Base-by-base conservation (phyloP, 2,888 invertebrate species). In the Drosophila ezoana region DNA sequence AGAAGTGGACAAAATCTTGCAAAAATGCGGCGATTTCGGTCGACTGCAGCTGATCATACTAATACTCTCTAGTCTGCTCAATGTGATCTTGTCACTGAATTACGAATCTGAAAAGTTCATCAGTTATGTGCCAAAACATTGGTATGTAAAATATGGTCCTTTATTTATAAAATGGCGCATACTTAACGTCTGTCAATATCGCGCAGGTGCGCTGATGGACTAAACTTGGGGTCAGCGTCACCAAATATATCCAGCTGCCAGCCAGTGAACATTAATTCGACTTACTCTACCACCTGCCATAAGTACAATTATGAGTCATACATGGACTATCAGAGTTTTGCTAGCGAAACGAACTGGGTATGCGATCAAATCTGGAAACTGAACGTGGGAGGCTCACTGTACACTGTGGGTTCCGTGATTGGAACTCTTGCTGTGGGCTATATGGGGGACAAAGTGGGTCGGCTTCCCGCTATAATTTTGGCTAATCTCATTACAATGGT, bases 341-440 rank as follows among this genome's bases (percentile, higher is more conserved):
- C 94, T 20, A 93, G 94, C 73, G 94, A 95, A 90, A 94, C 95
- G 90, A 71, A 94, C 79, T 95, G 95, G 95, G 93, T 95, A 14
- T 95, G 95, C 79, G 90, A 91, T 3, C 90, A 93, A 13, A 91
- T 92, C 52, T 95, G 94, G 95, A 93, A 93, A 75, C 92, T 94
- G 18, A 93, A 93, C 2, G 75, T 94, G 18, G 94, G 94, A 0
- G 94, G 94, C 86, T 94, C 94, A 13, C 92, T 94, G 87, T 95
- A 94, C 88, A 95, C 94, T 87, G 91, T 94, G 47, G 95, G 95
- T 18, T 94, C 94, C 11, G 93, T 94, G 10, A 74, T 94, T 23
- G 95, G 95, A 1, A 93, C 93, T 33, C 88, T 95, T 35, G 65
- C 90, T 1, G 93, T 95, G 69, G 95, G 95, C 2, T 91, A 93